Base-by-base conservation (phyloP, 2,113 vertebrate species). In the Scolopax mira region DNA sequence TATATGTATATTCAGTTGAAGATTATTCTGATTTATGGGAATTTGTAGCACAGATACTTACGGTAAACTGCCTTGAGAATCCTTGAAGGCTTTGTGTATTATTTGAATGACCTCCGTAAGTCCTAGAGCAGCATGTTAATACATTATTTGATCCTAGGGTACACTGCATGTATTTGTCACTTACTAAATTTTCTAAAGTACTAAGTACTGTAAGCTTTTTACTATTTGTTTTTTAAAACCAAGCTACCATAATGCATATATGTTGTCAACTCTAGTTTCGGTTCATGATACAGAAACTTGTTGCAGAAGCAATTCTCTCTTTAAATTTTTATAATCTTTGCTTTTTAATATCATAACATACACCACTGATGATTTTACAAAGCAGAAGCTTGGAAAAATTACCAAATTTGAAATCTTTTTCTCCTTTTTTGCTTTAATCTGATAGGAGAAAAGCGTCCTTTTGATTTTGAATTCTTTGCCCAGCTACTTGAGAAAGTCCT, bases 391-490 rank as follows among this genome's bases (percentile, higher is more conserved):
- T 35, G 10, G 44, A 88, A 85, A 41, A 85, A 27, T 48, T 65
- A 70, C 39, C 12, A 72, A 23, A 48, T 92, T 82, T 49, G 12
- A 96, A 86, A 42, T 19, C 3, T 78, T 30, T 88, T 96, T 33
- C 72, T 15, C 90, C 85, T 93, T 60, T 42, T 75, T 90, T 97
- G 42, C 90, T 97, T 96, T 69, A 87, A 58, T 85, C 94, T 85
- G 46, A 73, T 84, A 99, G 99, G 97, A 97, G 99, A 99, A 92
- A 99, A 98, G 92, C 97, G 98, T 7, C 98, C 98, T 64, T 98
- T 99, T 98, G 99, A 99, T 96, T 98, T 99, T 60, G 98, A 99
- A 83, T 99, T 98, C 96, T 99, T 99, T 97, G 98, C 98, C 39
- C 98, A 98, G 73, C 98, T 99, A 64, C 98, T 99, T 75, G 98